Evolutionary conservation across 2,888 invertebrate genomes (phyloP).

Genomic region (Agonopterix subpropinquella): DNA sequence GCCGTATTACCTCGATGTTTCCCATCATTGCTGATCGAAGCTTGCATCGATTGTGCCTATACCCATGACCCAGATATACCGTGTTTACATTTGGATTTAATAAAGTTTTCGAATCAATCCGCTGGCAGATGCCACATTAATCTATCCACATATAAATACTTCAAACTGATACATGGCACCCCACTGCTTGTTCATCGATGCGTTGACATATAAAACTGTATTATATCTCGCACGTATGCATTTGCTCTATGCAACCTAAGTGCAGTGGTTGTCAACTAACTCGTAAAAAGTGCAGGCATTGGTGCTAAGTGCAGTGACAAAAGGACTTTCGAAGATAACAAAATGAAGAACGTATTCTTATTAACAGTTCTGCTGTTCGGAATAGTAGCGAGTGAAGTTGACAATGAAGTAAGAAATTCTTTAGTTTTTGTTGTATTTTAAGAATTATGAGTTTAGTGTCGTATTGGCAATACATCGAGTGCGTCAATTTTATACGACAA

Average conservation of each 20-base stretch:
- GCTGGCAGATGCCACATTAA: too few species aligned
- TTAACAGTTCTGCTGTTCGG: conserved; percentile 57
- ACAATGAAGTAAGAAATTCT: conserved; percentile 43
- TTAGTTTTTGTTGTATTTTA: neutral
- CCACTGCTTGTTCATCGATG: conserved; percentile 47
- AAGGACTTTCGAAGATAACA: conserved; percentile 22
- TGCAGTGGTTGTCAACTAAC: conserved; percentile 22
- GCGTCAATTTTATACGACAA: too few species aligned
- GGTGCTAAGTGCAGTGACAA: conserved; percentile 54
- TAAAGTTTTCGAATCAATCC: neutral
- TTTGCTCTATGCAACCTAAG: conserved; percentile 41
- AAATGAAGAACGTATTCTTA: conserved; percentile 54
- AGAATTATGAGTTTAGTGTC: neutral
- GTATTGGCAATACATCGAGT: too few species aligned
- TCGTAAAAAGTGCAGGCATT: conserved; percentile 5
- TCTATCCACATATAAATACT: too few species aligned
- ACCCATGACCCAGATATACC: too few species aligned
- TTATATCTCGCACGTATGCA: conserved; percentile 40
- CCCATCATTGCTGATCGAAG: too few species aligned
- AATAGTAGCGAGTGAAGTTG: conserved; percentile 52
- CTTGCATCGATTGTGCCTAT: too few species aligned
- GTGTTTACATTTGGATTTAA: too few species aligned
- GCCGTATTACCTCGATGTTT: too few species aligned
- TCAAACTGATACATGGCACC: conserved; percentile 19
- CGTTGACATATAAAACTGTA: conserved; percentile 59